Percentiles rank a stretch among this genome's conserved stretches.
phyloP scores from a whole-genome alignment of 1,140 invertebrate genomes.

The Pachyrhynchus sulphureomaculatus region DNA sequence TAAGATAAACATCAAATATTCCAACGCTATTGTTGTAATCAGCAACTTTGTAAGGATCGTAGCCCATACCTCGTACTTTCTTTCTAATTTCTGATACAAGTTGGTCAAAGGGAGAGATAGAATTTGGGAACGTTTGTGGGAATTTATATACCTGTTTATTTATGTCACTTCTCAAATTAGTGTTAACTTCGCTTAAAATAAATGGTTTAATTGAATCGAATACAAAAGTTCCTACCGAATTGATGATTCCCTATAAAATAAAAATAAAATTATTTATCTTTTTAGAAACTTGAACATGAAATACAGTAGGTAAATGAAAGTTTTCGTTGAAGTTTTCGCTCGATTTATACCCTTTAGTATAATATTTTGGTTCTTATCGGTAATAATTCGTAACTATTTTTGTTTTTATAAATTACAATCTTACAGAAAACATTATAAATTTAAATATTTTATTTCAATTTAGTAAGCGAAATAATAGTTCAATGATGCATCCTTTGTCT shows the following conservation, averaged over 20 bases:
- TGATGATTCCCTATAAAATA: constrained; percentile 60
- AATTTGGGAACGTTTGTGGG: constrained; percentile 77
- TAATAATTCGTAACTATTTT: no score
- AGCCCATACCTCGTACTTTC: constrained; percentile 66
- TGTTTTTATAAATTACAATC: no score
- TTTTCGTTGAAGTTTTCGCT: no score
- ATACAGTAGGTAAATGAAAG: no score
- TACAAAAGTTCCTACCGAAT: constrained; percentile 75
- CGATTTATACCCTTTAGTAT: no score
- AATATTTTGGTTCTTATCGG: no score
- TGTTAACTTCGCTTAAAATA: constrained; percentile 74
- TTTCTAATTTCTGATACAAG: constrained; percentile 71
- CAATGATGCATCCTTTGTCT: no score
- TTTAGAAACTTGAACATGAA: no score
- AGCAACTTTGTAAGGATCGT: constrained; percentile 71
- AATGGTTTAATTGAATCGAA: constrained; percentile 85
- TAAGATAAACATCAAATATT: constrained; percentile 65
- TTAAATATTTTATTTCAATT: no score
- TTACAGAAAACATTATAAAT: no score
- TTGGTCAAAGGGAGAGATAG: constrained; percentile 81
- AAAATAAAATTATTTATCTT: no score
- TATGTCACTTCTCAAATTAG: constrained; percentile 58
- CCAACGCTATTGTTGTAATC: constrained; percentile 71
- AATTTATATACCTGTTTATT: constrained; percentile 60
- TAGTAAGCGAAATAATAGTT: no score